These are phyloP conservation scores for Tarsius wallacei DNA, from an alignment of 2,797 vertebrate genomes.

Conservation along the genomic window DNA sequence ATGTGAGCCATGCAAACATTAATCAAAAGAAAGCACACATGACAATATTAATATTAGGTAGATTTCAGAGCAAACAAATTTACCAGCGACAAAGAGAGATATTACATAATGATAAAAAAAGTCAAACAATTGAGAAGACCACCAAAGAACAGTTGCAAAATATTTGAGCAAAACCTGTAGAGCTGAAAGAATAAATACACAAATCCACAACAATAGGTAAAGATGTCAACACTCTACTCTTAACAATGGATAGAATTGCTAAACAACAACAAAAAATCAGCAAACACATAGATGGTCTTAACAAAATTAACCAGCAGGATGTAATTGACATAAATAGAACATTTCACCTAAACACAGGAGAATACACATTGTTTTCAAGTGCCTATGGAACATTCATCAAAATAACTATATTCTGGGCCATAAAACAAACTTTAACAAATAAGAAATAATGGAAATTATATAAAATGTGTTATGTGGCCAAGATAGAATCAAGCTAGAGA, in stretches of 20 bases:
- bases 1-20: background rate
- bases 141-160: background rate
- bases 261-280: background rate
- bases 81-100: background rate
- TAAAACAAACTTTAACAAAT: background rate
- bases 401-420: background rate
- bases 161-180: background rate
- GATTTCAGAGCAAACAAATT: background rate
- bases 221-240: background rate
- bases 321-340: background rate
- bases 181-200: background rate
- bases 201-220: background rate
- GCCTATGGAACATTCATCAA: background rate
- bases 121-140: background rate
- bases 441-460: conserved; percentile 7
- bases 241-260: background rate
- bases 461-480: background rate
- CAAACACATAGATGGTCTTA: background rate
- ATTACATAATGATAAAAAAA: background rate
- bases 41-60: background rate
- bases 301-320: background rate
- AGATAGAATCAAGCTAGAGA: conserved; percentile 47
- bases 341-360: background rate
- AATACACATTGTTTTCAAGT: background rate
- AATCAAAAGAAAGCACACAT: conserved; percentile 30